Conservation (phyloP, 2,888 invertebrate species). For the Meganola albula region DNA sequence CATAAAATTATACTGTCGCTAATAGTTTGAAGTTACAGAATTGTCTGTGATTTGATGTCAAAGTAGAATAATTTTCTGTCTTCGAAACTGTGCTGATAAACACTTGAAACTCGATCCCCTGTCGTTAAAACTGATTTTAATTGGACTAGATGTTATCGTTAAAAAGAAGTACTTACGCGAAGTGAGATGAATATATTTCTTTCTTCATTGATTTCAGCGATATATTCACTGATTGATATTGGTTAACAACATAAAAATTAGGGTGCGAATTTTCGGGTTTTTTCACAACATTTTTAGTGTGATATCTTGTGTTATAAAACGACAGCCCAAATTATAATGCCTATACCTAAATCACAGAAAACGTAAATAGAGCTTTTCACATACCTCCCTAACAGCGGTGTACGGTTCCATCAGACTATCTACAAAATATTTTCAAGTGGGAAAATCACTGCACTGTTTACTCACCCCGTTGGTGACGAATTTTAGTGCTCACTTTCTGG, state of each 20-base stretch:
- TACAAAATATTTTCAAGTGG: conserved; percentile 23
- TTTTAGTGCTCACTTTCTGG: conserved; percentile 74
- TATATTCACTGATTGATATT: no score
- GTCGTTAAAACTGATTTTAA: conserved; percentile 24
- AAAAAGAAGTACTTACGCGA: no score
- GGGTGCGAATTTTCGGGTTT: no score
- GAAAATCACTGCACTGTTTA: conserved; percentile 70
- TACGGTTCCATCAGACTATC: conserved; percentile 20
- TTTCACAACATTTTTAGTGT: no score
- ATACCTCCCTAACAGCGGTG: conserved; percentile 30
- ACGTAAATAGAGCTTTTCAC: conserved; percentile 10
- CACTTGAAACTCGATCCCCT: conserved; percentile 27
- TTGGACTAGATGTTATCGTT: conserved; percentile 23
- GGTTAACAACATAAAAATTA: no score
- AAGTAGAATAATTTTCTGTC: conserved; percentile 21
- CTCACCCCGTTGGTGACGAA: conserved; percentile 69
- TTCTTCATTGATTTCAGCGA: no score
- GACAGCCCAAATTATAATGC: no score
- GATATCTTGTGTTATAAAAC: no score
- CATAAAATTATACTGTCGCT: conserved; percentile 19
- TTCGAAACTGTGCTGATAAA: conserved; percentile 19
- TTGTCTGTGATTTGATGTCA: conserved; percentile 22
- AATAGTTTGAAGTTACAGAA: conserved; percentile 24
- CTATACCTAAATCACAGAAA: no score
- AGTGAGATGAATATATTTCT: no score